Evolutionary conservation across 2,797 vertebrate species (phyloP).

Genomic region (Petrocephalus sullivani): DNA sequence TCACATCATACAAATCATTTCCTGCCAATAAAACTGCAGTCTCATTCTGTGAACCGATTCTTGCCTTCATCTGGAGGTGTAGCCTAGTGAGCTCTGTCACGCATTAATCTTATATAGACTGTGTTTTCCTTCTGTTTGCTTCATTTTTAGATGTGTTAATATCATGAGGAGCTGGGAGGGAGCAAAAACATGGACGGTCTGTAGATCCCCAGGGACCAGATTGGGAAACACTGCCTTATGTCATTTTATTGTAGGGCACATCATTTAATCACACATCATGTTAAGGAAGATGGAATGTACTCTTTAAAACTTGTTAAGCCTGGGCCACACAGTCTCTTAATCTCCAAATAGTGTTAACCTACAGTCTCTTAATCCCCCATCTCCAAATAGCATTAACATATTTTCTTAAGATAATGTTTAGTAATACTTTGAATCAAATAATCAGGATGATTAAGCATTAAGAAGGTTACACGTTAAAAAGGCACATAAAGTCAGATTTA

Average conservation of each 20-base stretch:
- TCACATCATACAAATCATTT: not conserved
- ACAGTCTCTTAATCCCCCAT: not conserved
- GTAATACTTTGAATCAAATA: not conserved
- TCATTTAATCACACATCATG: not conserved
- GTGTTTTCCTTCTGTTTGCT: not conserved
- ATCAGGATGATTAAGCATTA: not conserved
- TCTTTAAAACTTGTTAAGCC: not conserved
- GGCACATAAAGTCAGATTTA: not conserved
- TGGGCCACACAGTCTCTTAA: not conserved
- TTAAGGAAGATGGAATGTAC: not conserved
- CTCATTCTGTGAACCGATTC: not conserved
- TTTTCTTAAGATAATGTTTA: not conserved
- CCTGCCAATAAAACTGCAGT: not conserved
- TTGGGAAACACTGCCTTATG: no score
- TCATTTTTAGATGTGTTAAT: not conserved
- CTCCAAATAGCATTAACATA: not conserved
- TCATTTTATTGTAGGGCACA: not conserved
- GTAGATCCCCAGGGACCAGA: no score
- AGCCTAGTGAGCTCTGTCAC: not conserved
- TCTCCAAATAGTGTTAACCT: not conserved
- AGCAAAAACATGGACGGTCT: no score
- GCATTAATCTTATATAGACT: not conserved
- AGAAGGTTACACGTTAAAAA: not conserved
- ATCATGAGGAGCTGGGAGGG: no score
- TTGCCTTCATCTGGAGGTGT: not conserved